Base-by-base conservation (phyloP, 2,888 invertebrate species). In the Apeira syringaria region DNA sequence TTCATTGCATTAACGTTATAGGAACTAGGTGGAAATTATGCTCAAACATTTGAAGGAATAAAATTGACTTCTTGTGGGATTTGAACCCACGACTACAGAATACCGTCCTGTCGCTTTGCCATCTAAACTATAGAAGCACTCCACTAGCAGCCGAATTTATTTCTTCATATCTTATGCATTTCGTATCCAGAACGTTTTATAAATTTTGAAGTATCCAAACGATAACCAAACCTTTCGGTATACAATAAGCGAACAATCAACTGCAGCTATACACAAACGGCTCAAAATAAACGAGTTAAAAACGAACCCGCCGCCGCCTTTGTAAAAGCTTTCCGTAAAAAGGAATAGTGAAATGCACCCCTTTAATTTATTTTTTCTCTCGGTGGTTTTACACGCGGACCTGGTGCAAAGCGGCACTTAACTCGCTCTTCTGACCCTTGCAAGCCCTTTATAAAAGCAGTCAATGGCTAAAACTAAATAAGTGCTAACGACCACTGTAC, bases 241-340 rank as follows among this genome's bases (percentile, higher is more conserved):
- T n/a, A 56, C 43, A 53, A 49, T 59, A 52, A 63, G 52, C 42
- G 45, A 54, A 54, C 64, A 75, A 69, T 74, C 65, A 66, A 55
- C 59, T 61, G 50, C 56, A 54, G 62, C 52, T 71, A 73, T 72
- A 2, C 5, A 24, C 5, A 62, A 61, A 51, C 60, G 55, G 50
- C 46, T 38, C 37, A 43, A 58, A 65, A 74, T 69, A 64, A 62
- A 64, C 48, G 53, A 73, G 55, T 70, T 75, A 74, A 75, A 80
- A 81, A 79, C 80, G 72, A 78, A 77, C 68, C 64, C 63, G 63
- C 65, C 68, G 50, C 67, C 62, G 68, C 15, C 15, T 20, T 7
- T 68, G 64, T 69, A 73, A 80, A 81, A 78, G 79, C 79, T 80
- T 80, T 80, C 68, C 71, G 61, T 68, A 63, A 68, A 78, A 79